phyloP scores from a whole-genome alignment of 1,140 invertebrate genomes.

The Drosophila tropicalis region DNA sequence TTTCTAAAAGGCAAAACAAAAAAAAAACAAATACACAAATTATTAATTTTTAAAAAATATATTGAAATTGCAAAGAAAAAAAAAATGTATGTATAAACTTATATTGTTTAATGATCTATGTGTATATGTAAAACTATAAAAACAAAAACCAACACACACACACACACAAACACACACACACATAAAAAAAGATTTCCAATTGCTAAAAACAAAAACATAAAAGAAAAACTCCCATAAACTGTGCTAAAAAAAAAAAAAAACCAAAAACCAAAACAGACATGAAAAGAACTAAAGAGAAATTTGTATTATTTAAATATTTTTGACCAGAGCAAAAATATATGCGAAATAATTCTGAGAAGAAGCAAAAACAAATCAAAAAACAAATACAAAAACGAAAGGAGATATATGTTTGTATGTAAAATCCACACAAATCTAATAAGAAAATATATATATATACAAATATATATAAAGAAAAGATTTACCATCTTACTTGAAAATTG shows the following conservation, averaged over 20 bases:
- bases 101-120: constrained; percentile 47
- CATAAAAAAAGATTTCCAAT: constrained; percentile 30
- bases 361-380: constrained; percentile 13
- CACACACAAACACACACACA: constrained; percentile 6
- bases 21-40: constrained; percentile 10
- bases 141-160: constrained; percentile 21
- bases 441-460: constrained; percentile 24
- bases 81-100: constrained; percentile 34
- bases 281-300: constrained; percentile 28
- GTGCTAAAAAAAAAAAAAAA: constrained; percentile 62
- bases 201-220: constrained; percentile 29
- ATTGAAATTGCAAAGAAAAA: constrained; percentile 2
- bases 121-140: constrained; percentile 23
- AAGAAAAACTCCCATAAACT: constrained; percentile 75
- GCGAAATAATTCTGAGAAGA: constrained; percentile 53
- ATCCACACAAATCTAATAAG: constrained; percentile 9
- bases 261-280: constrained; percentile 40
- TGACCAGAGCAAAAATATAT: constrained; percentile 77
- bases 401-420: constrained; percentile 21
- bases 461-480: constrained; percentile 16
- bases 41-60: background rate
- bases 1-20: constrained; percentile 18
- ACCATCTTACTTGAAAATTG: constrained; percentile 16
- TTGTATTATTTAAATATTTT: constrained; percentile 75
- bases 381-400: background rate